Evolutionary conservation across 1,140 invertebrate species (phyloP).

Genomic region (Pectinophora gossypiella): DNA sequence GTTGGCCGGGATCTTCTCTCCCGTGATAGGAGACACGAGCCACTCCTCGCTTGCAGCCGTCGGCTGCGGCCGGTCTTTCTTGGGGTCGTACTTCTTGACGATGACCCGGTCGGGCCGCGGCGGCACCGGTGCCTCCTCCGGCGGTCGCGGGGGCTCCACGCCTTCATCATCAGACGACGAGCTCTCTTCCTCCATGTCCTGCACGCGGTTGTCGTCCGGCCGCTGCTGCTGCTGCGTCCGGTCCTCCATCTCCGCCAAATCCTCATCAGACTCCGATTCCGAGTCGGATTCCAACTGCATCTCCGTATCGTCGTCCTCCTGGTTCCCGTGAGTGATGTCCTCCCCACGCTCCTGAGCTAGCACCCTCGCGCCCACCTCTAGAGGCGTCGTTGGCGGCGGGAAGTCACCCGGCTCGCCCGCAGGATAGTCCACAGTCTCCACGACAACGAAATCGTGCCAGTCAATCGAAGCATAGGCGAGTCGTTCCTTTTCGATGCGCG

Average conservation of each 20-base stretch:
- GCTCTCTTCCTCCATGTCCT: conserved; percentile 94
- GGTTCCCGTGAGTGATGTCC: conserved; percentile 40
- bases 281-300: conserved; percentile 81
- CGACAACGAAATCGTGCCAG: conserved; percentile 99
- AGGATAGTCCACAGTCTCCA: conserved; percentile 99
- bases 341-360: conserved; percentile 86
- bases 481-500: conserved; percentile 95
- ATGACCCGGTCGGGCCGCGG: conserved; percentile 95
- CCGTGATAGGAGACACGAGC: conserved; percentile 98
- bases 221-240: conserved; percentile 74
- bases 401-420: conserved; percentile 96
- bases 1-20: conserved; percentile 96
- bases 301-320: conserved; percentile 80
- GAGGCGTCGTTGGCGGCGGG: conserved; percentile 96
- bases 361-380: conserved; percentile 96
- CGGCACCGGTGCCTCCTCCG: conserved; percentile 85
- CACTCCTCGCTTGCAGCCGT: conserved; percentile 87
- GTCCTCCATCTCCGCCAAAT: conserved; percentile 81
- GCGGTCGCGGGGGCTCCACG: conserved; percentile 67
- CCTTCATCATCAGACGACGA: conserved; percentile 84
- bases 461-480: conserved; percentile 98
- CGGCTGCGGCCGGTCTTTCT: conserved; percentile 79
- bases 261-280: conserved; percentile 79
- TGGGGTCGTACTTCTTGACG: conserved; percentile 98
- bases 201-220: conserved; percentile 75